A percentile compares a stretch with the other conserved stretches of the same genome.
Evolutionary conservation across 2,888 invertebrate genomes (phyloP).

Genomic region (Thymelicus lineola): DNA sequence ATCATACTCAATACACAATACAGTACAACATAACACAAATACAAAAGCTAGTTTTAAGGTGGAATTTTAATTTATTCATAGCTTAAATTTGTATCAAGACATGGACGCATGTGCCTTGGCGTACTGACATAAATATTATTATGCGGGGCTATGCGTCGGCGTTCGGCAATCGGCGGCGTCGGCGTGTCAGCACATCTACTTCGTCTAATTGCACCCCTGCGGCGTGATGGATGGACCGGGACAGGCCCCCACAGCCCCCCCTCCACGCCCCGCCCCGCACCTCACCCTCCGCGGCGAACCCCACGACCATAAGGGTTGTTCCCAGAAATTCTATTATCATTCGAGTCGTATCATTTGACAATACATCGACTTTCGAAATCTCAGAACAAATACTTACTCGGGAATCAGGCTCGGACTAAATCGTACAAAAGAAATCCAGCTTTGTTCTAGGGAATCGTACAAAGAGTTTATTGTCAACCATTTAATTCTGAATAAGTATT

Average conservation of each 20-base stretch:
- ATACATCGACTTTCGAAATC: slow-evolving; percentile 60
- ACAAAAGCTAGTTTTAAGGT: slow-evolving; percentile 17
- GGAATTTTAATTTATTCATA: slow-evolving; percentile 27
- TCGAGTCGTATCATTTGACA: slow-evolving; percentile 68
- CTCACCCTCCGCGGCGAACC: slow-evolving; percentile 63
- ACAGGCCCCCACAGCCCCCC: slow-evolving; percentile 47
- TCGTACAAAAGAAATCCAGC: slow-evolving; percentile 42
- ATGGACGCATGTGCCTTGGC: slow-evolving; percentile 41
- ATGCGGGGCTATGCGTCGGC: slow-evolving; percentile 40
- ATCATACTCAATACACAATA: no score
- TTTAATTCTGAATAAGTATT: slow-evolving; percentile 26
- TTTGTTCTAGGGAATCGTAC: slow-evolving; percentile 42
- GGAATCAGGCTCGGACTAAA: slow-evolving; percentile 28
- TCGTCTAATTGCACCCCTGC: slow-evolving; percentile 68
- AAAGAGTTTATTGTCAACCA: slow-evolving; percentile 31
- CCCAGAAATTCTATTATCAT: slow-evolving; percentile 82
- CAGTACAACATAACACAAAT: no score
- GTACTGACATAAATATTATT: slow-evolving; percentile 27
- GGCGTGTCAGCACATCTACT: slow-evolving; percentile 82
- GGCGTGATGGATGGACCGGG: slow-evolving; percentile 75
- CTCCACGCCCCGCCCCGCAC: slow-evolving; percentile 46
- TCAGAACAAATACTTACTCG: slow-evolving; percentile 47
- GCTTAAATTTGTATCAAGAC: slow-evolving; percentile 42
- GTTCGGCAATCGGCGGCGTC: slow-evolving; percentile 53
- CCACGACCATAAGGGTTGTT: slow-evolving; percentile 77